Evolutionary conservation across 1,140 invertebrate species (phyloP), one percentile per base, ranked within the genome.

Genomic region (Anadara kagoshimensis): DNA sequence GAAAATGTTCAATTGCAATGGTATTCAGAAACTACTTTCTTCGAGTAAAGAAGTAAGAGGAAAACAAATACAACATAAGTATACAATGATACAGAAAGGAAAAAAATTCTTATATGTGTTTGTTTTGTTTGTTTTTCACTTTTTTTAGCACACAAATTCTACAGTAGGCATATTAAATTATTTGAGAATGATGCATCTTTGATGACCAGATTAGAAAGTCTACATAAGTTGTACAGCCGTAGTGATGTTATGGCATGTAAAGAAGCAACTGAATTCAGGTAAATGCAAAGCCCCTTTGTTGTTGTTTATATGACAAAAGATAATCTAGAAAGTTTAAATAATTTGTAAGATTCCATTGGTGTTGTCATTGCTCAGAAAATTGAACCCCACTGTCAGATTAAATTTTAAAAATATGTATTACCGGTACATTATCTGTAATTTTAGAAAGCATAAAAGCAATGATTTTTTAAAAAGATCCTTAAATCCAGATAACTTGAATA

Each of bases 141-240:
- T 45, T 54, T 78, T 76, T 41, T 74, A 87, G 85, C 83, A 36
- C 80, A 86, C 69, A 83, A 84, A 51, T 87, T 87, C 59, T 83
- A 85, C 53, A 79, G 73, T 49, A 79, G 82, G 10, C 80, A 87
- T 75, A 65, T 69, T 14, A 69, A 77, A 22, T 43, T 79, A n/a
- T 81, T 86, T 70, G 67, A 73, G 47, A 76, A 80, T 43, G 64
- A 71, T 54, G 66, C 63, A 7, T 75, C 81, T 4, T 69, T 80
- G 41, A 78, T 64, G 47, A 44, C 41, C 20, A 72, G 83, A 8
- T 62, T 86, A 20, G 81, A 83, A 24, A 54, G 70, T 8, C 54
- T 87, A 58, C 59, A 73, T 18, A 79, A 85, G 41, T 67, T 87
- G 8, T 79, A 76, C 41, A 75, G 57, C 8, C 78, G 76, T 62